Percentiles rank a stretch among this genome's conserved stretches.
Evolutionary conservation across 1,140 invertebrate species (phyloP).

Genomic region (Cotesia vestalis): DNA sequence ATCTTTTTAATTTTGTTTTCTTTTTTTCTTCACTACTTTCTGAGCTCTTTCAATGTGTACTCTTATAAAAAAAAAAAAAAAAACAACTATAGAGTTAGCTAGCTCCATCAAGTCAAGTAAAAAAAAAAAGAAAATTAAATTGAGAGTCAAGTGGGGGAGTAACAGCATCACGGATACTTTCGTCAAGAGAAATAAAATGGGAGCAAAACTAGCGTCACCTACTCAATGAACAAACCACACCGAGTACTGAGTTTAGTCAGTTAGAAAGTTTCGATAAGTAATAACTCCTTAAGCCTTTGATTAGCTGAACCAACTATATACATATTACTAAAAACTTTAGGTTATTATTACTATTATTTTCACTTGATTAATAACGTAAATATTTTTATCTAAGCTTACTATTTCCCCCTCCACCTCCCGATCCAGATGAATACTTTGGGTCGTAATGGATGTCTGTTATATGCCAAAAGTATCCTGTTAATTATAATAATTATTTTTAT

Average conservation of each 20-base stretch:
- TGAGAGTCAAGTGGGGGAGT: not conserved
- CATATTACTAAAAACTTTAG: too few relatives aligned
- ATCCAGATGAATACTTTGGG: constrained; percentile 74
- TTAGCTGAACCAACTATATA: too few relatives aligned
- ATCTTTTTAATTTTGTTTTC: constrained; percentile 13
- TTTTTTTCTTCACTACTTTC: not conserved
- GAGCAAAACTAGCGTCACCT: not conserved
- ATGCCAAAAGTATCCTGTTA: constrained; percentile 90
- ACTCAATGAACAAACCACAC: constrained; percentile 23
- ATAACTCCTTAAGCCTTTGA: not conserved
- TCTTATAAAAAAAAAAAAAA: too few relatives aligned
- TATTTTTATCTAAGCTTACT: constrained; percentile 67
- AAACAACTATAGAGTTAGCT: too few relatives aligned
- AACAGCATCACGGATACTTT: not conserved
- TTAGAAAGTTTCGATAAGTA: constrained; percentile 25
- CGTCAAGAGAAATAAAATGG: not conserved
- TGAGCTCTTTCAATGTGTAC: not conserved
- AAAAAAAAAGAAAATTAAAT: not conserved
- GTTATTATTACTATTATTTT: not conserved
- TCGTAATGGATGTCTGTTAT: constrained; percentile 91
- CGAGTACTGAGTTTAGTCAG: not conserved
- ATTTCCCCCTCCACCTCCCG: constrained; percentile 73
- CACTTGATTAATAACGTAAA: not conserved
- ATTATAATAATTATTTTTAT: too few relatives aligned
- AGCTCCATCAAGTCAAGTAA: too few relatives aligned